Evolutionary conservation across 2,113 vertebrate genomes (phyloP), one percentile per base, ranked within the genome.

Genomic region (Struthio camelus): DNA sequence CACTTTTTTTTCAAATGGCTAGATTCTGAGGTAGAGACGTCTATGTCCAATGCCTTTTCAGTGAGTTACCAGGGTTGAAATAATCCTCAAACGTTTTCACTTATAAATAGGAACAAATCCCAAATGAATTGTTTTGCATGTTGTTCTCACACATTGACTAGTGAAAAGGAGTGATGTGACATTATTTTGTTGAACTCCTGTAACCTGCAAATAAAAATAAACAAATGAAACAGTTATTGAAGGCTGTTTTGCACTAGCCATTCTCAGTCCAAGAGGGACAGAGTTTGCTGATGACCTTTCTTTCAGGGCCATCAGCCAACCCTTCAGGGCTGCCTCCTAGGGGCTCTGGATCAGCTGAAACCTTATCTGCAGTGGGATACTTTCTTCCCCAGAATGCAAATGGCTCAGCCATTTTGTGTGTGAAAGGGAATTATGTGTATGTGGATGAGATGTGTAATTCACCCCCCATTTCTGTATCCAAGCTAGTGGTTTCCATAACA

Each of bases 401-500:
- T 2, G 3, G 34, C 53, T 48, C 50, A 10, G n/a, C 1, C 6
- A 28, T 36, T 32, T 65, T 20, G 6, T 36, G 2, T 70, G 23
- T 56, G 17, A 77, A 88, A 75, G 32, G 22, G 59, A 84, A 44
- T 80, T 36, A 71, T 23, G 5, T 42, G 38, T 67, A 38, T 85
- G 56, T 69, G 30, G 56, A 90, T 84, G 46, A 87, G 80, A 84
- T 59, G n/a, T 84, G 0, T 42, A 86, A 76, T 87, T 72, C 27
- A 34, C 16, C 42, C 61, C 20, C 14, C 48, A 34, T 71, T 91
- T 89, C 86, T 91, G 32, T 64, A 90, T 69, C 42, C 54, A 79
- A 3, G 11, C 28, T 54, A 78, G 62, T 85, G 69, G 93, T 97
- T 91, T 94, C 95, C 91, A 79, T 92, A 84, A 84, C 69, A 95